These are phyloP conservation scores for Lampropteryx suffumata DNA, from an alignment of 2,888 invertebrate species.

Conservation along the genomic window DNA sequence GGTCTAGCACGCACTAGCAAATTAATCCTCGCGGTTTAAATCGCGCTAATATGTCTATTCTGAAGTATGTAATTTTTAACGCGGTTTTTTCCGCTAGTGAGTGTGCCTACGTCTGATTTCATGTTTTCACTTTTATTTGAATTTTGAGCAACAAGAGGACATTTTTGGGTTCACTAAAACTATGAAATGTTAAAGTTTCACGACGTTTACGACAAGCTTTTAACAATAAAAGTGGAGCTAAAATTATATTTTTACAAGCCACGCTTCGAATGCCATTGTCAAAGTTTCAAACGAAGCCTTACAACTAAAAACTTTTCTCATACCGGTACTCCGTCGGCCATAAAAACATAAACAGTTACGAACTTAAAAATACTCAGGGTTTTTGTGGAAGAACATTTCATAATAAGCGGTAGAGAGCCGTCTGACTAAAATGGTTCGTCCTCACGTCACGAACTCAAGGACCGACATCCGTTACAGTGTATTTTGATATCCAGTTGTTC, in stretches of 20 bases:
- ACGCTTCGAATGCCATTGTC: conserved; percentile 30
- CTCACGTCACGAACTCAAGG: conserved; percentile 53
- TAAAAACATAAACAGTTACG: conserved; percentile 52
- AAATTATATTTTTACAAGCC: conserved; percentile 31
- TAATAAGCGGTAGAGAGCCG: conserved; percentile 57
- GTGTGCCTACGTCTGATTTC: too few relatives aligned
- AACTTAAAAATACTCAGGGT: conserved; percentile 48
- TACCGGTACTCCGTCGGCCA: conserved; percentile 32
- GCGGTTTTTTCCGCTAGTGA: too few relatives aligned
- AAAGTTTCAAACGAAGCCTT: conserved; percentile 28
- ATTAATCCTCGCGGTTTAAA: too few relatives aligned
- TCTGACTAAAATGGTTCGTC: conserved; percentile 54
- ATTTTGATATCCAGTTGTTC: conserved; percentile 12
- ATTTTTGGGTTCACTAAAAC: too few relatives aligned
- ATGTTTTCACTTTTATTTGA: too few relatives aligned
- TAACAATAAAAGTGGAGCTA: conserved; percentile 23
- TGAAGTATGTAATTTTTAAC: too few relatives aligned
- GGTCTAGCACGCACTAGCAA: too few relatives aligned
- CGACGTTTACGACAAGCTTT: conserved; percentile 10
- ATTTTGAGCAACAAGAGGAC: too few relatives aligned
- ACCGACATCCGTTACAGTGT: conserved; percentile 27
- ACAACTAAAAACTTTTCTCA: conserved; percentile 46
- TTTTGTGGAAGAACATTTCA: conserved; percentile 58
- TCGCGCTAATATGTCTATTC: too few relatives aligned
- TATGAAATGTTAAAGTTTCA: conserved; percentile 2